phyloP scores from a whole-genome alignment of 1,140 invertebrate genomes.

The Tribolium madens region DNA sequence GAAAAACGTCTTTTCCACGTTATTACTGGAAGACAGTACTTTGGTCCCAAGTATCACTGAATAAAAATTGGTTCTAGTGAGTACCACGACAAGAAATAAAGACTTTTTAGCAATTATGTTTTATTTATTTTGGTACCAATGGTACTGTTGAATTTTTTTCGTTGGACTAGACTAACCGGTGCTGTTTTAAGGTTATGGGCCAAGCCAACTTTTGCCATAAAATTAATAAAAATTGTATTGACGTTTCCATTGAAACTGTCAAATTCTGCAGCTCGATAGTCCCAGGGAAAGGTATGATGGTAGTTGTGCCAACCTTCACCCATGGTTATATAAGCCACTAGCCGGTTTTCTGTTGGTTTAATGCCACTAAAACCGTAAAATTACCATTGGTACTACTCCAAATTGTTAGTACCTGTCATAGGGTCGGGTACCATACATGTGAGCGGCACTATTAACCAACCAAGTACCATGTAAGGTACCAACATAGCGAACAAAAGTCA shows the following conservation, averaged over 20 bases:
- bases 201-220: conserved; percentile 67
- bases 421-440: conserved; percentile 79
- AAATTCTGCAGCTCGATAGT: conserved; percentile 76
- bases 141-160: conserved; percentile 51
- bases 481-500: conserved; percentile 73
- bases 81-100: too few species aligned
- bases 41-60: too few species aligned
- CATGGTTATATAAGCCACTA: conserved; percentile 68
- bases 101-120: too few species aligned
- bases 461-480: conserved; percentile 78
- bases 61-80: too few species aligned
- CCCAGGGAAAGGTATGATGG: conserved; percentile 83
- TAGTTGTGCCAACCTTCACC: conserved; percentile 86
- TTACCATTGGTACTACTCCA: not conserved
- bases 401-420: conserved; percentile 75
- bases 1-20: too few species aligned
- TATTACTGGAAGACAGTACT: too few species aligned
- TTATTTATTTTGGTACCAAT: too few species aligned
- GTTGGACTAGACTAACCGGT: conserved; percentile 66
- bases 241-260: not conserved
- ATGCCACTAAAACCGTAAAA: conserved; percentile 46
- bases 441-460: conserved; percentile 85
- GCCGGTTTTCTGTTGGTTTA: conserved; percentile 68
- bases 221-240: conserved; percentile 67
- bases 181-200: conserved; percentile 77